Conservation (phyloP, 2,888 invertebrate genomes). For the Habrosyne pyritoides region DNA sequence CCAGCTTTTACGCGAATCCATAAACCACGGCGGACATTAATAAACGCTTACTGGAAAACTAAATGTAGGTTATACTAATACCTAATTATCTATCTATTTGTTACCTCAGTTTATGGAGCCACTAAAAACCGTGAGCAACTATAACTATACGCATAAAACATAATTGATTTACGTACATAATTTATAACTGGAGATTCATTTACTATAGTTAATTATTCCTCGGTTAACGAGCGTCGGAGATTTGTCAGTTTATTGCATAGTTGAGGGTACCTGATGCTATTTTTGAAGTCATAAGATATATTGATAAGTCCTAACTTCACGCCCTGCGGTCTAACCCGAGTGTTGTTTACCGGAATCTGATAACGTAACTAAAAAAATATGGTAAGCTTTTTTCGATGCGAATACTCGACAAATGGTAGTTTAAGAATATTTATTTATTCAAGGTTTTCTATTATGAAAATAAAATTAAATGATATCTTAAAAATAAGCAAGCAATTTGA, state of each 20-base stretch:
- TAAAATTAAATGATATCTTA: too few species aligned
- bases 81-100: conserved; percentile 20
- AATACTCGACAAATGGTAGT: too few species aligned
- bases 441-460: too few species aligned
- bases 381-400: too few species aligned
- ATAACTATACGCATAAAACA: conserved; percentile 25
- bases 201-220: conserved; percentile 34
- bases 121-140: conserved; percentile 14
- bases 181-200: conserved; percentile 42
- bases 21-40: not conserved
- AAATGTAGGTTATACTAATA: conserved; percentile 20
- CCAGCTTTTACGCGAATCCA: not conserved
- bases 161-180: conserved; percentile 35
- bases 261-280: conserved; percentile 1
- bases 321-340: not conserved
- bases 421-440: too few species aligned
- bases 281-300: conserved; percentile 7
- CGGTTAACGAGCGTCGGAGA: conserved; percentile 18
- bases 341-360: not conserved
- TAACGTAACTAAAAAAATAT: too few species aligned
- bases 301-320: not conserved
- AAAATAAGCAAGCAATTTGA: too few species aligned
- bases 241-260: conserved; percentile 4
- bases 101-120: conserved; percentile 21
- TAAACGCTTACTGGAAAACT: not conserved